Base-by-base conservation (phyloP, 2,113 vertebrate genomes). In the Oreochromis niloticus region DNA sequence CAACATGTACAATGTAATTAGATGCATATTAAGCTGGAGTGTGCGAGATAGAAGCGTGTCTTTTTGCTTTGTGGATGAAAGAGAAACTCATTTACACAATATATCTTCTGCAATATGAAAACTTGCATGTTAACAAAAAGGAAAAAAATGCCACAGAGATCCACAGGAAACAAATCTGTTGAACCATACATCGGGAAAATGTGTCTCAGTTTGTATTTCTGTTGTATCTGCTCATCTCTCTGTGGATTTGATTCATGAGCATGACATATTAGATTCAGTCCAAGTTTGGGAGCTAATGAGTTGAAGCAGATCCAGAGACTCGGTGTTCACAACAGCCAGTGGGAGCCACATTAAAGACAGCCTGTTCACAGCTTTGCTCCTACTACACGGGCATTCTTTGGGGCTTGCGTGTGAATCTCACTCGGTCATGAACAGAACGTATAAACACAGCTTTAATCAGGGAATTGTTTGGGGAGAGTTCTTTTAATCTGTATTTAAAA, bases 271-370 rank as follows among this genome's bases (percentile, higher is more conserved):
- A 85, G 93, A 92, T 57, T 82, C 90, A 24, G 93, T 95, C 96
- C 96, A 95, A 94, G 95, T 96, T 95, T 82, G 90, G 85, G 94
- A 95, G 92, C 95, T 93, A 97, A 97, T 94, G 96, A 96, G 94
- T 90, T 94, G 96, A 95, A 96, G 94, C 92, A 93, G 95, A 94
- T 92, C 59, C 90, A 96, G 89, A 88, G 85, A 91, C 92, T 93
- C 73, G 43, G 91, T 92, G 88, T 87, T 92, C 91, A 91, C 91
- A 89, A 81, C 78, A 92, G 88, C 92, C 91, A 85, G 79, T 87
- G 85, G 91, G 85, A 92, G 85, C 80, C 83, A 91, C 92, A 93
- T 90, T 94, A 95, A 93, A 94, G 93, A 79, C 82, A 59, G 61
- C 68, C 88, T 73, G 68, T 91, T 92, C 39, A 27, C 88, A 81